A percentile compares a stretch with the other conserved stretches of the same genome.
phyloP scores from a whole-genome alignment of 2,888 invertebrate species.

The Ennomos quercinarius region DNA sequence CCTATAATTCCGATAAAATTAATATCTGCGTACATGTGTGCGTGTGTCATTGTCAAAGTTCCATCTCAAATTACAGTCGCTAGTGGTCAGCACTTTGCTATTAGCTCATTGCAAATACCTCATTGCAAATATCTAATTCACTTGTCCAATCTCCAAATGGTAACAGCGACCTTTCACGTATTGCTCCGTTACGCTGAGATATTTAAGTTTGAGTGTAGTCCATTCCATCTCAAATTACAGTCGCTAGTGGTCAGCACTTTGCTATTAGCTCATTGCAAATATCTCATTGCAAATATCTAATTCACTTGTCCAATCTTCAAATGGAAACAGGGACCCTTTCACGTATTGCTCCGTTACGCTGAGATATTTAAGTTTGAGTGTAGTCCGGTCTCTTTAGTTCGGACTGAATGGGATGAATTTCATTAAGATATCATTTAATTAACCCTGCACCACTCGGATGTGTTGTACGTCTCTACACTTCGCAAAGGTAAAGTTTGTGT shows the following conservation, averaged over 20 bases:
- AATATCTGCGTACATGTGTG: no score
- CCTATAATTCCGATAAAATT: no score
- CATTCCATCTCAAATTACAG: no score
- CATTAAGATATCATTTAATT: conserved; percentile 60
- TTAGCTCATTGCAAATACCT: conserved; percentile 13
- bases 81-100: no score
- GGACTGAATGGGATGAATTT: conserved; percentile 49
- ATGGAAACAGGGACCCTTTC: conserved; percentile 17
- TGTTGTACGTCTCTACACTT: conserved; percentile 63
- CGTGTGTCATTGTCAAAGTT: no score
- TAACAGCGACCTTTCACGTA: conserved; percentile 11
- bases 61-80: no score
- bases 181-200: neutral
- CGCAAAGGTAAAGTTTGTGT: conserved; percentile 63
- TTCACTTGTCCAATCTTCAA: conserved; percentile 27
- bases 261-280: conserved; percentile 8
- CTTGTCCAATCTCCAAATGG: conserved; percentile 24
- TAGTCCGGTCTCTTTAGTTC: neutral
- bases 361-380: neutral
- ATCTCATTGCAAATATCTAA: conserved; percentile 22
- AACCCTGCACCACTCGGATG: conserved; percentile 59
- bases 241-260: no score
- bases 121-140: conserved; percentile 28
- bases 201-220: neutral
- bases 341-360: neutral